Conservation (phyloP, 2,888 invertebrate genomes). For the Pseudanteris insignis region DNA sequence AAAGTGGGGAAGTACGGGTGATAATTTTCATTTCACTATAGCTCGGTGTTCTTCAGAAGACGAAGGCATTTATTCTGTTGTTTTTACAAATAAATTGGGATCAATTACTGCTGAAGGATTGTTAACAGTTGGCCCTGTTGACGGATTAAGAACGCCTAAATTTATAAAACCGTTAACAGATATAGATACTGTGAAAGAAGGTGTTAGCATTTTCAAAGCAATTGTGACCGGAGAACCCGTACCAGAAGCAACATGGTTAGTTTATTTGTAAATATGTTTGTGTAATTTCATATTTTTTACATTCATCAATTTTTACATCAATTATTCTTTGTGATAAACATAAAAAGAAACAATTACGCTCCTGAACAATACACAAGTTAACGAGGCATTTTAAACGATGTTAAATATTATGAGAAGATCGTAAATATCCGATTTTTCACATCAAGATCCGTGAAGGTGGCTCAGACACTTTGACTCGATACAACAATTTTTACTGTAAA, state of each 20-base stretch:
- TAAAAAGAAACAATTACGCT: no score
- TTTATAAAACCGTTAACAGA: slow-evolving; percentile 76
- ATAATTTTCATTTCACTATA: slow-evolving; percentile 79
- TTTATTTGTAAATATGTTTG: no score
- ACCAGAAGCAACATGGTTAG: slow-evolving; percentile 86
- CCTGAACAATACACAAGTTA: no score
- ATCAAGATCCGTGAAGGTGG: no score
- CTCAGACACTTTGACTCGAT: no score
- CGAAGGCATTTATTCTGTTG: slow-evolving; percentile 84
- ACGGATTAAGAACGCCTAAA: slow-evolving; percentile 81
- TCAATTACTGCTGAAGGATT: slow-evolving; percentile 79
- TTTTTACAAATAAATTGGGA: slow-evolving; percentile 84
- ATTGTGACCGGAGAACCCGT: slow-evolving; percentile 88
- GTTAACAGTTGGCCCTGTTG: slow-evolving; percentile 78
- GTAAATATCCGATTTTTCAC: no score
- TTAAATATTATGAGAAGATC: no score
- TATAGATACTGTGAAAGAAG: slow-evolving; percentile 76
- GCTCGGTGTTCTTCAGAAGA: slow-evolving; percentile 76
- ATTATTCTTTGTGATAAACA: no score
- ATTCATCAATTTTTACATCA: no score
- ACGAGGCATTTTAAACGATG: no score
- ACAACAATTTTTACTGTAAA: no score
- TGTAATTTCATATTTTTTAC: no score
- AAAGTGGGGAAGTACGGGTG: slow-evolving; percentile 59
- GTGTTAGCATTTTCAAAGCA: slow-evolving; percentile 74